phyloP scores from a whole-genome alignment of 1,140 invertebrate species.

The Spodoptera frugiperda region DNA sequence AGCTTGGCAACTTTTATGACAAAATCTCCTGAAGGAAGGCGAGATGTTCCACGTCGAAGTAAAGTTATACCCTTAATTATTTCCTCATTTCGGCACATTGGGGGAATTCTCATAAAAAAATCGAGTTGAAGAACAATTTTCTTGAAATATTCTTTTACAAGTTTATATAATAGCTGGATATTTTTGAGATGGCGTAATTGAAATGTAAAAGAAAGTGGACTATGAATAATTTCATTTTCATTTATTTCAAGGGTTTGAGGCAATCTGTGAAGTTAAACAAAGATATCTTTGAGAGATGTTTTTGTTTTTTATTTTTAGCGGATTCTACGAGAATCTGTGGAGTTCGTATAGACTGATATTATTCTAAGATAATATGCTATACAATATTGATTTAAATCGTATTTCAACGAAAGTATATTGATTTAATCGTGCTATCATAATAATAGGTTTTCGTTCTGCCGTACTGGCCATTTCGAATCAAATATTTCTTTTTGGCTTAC shows the following conservation, averaged over 20 bases:
- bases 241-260: too few relatives aligned
- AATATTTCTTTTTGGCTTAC: too few relatives aligned
- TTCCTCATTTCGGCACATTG: conserved; percentile 43
- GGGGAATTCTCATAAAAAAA: conserved; percentile 38
- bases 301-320: too few relatives aligned
- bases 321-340: too few relatives aligned
- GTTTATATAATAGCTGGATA: conserved; percentile 36
- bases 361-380: too few relatives aligned
- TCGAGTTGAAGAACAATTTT: conserved; percentile 27
- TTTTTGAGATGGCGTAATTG: conserved; percentile 24
- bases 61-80: conserved; percentile 47
- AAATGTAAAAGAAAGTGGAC: conserved; percentile 7
- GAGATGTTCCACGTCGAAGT: conserved; percentile 27
- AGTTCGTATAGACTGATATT: too few relatives aligned
- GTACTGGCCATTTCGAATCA: too few relatives aligned
- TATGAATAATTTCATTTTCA: conserved; percentile 20
- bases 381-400: too few relatives aligned
- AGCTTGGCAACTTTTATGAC: conserved; percentile 37
- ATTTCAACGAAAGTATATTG: too few relatives aligned
- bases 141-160: conserved; percentile 41
- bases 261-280: neutral
- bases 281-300: too few relatives aligned
- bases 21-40: conserved; percentile 29
- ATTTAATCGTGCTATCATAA: too few relatives aligned
- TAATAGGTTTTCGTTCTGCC: too few relatives aligned